Evolutionary conservation across 2,888 invertebrate species (phyloP), one percentile per base, ranked within the genome.

Genomic region (Melanostoma mellinum): DNA sequence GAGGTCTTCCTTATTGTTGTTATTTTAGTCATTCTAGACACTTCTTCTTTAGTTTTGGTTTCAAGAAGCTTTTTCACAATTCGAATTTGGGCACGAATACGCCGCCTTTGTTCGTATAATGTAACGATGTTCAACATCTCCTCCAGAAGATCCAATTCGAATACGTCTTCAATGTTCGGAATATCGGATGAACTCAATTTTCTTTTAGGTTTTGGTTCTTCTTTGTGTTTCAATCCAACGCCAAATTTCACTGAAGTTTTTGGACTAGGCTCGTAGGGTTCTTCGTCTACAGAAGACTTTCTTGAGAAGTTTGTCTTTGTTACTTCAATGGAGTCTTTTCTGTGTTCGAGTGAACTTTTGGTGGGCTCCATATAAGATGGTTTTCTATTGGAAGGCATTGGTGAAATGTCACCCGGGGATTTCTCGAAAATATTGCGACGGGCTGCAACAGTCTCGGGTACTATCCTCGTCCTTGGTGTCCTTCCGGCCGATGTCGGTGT

Each of bases 11-110:
- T 46, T 9, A 71, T 48, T 1, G 79, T 85, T 2, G 63, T 81
- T 48, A 71, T 77, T 61, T 77, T 77, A 0, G 77, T 77, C 73
- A 80, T 68, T 44, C 58, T 63, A 32, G 73, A 76, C 1, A 73
- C 81, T 71, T 85, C 84, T 40, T 86, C 86, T 40, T 65, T 87
- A 2, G 80, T 87, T 20, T 87, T 86, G 5, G 89, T 90, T 85
- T 93, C 93, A 36, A 92, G 92, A 85, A 93, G 92, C 87, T 94
- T 94, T 89, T 94, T 95, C 6, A 95, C 94, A 20, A 95, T 89
- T 84, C 96, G 93, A 80, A 96, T 95, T 90, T 96, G 96, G 2
- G 95, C 93, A 82, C 96, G 93, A 71, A 97, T 95, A 86, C 95
- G 93, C 84, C 96, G 93, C 86, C 96, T 92, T 87, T 96, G 93